Percentiles rank a stretch among this genome's conserved stretches.
These are phyloP conservation scores for Enteromius unitaeniatus DNA, from an alignment of 2,797 vertebrate species.

Conservation along the genomic window DNA sequence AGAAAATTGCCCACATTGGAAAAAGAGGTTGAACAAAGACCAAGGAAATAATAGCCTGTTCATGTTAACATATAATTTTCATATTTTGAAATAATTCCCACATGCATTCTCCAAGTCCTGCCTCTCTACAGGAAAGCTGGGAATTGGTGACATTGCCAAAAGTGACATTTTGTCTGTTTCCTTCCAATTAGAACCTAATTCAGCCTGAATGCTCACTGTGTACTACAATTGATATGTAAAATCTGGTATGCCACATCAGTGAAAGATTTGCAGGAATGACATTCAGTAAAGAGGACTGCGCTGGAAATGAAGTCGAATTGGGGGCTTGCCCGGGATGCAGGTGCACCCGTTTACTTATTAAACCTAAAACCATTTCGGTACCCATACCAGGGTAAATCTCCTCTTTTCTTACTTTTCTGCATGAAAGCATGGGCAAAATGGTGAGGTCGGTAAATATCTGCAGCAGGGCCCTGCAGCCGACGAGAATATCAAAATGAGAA, in stretches of 20 bases:
- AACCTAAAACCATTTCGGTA: neutral
- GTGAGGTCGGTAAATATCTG: conserved; percentile 45
- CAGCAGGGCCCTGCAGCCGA: conserved; percentile 15
- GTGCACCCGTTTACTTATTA: conserved; percentile 8
- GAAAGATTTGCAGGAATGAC: conserved; percentile 19
- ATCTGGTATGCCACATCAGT: conserved; percentile 23
- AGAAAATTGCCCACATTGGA: neutral
- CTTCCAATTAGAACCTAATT: conserved; percentile 49
- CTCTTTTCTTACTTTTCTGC: conserved; percentile 18
- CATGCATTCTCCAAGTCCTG: neutral
- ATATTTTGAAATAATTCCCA: conserved; percentile 14
- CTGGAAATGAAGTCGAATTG: neutral
- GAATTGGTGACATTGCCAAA: conserved; percentile 2
- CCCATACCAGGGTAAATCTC: conserved; percentile 22
- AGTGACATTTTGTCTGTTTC: conserved; percentile 42
- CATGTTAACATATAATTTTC: conserved; percentile 5
- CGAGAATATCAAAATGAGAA: conserved; percentile 50
- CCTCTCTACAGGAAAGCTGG: conserved; percentile 1
- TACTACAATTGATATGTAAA: conserved; percentile 18
- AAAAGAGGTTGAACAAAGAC: neutral
- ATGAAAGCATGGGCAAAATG: conserved; percentile 26
- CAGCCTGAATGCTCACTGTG: conserved; percentile 23
- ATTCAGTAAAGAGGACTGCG: neutral
- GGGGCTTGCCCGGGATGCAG: neutral
- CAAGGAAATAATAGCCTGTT: neutral